Evolutionary conservation across 2,888 invertebrate species (phyloP).

Genomic region (Drosophila multiciliata): DNA sequence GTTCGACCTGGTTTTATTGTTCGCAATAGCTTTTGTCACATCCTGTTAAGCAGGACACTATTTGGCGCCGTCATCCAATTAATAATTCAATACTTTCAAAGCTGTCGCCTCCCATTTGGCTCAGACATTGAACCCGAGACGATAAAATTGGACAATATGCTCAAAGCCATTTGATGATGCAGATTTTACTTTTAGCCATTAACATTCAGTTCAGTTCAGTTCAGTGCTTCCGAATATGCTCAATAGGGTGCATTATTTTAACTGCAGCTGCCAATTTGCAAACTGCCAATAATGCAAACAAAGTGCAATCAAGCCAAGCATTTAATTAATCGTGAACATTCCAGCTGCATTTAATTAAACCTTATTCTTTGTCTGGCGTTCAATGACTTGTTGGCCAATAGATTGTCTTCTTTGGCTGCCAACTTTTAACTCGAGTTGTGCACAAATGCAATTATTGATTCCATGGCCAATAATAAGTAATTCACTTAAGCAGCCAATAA

Average conservation of each 20-base stretch:
- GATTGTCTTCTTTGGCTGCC: constrained; percentile 11
- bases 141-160: neutral
- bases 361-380: constrained; percentile 14
- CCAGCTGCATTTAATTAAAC: constrained; percentile 29
- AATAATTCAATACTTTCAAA: constrained; percentile 12
- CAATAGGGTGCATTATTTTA: constrained; percentile 32
- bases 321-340: neutral
- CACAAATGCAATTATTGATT: constrained; percentile 1
- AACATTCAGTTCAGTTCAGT: constrained; percentile 23
- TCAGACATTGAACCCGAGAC: neutral
- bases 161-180: neutral
- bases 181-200: neutral
- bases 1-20: constrained; percentile 23
- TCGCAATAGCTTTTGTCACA: constrained; percentile 38
- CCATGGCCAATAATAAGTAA: neutral
- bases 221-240: constrained; percentile 12
- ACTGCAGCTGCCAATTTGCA: constrained; percentile 32
- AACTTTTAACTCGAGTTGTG: constrained; percentile 36
- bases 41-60: constrained; percentile 34
- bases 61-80: constrained; percentile 11
- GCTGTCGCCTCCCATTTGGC: neutral
- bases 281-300: constrained; percentile 13
- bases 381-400: constrained; percentile 20
- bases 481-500: constrained; percentile 13
- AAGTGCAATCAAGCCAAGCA: constrained; percentile 14